Percentiles rank a stretch among this genome's conserved stretches.
Evolutionary conservation across 2,113 vertebrate genomes (phyloP).

Genomic region (Prunella fulvescens): DNA sequence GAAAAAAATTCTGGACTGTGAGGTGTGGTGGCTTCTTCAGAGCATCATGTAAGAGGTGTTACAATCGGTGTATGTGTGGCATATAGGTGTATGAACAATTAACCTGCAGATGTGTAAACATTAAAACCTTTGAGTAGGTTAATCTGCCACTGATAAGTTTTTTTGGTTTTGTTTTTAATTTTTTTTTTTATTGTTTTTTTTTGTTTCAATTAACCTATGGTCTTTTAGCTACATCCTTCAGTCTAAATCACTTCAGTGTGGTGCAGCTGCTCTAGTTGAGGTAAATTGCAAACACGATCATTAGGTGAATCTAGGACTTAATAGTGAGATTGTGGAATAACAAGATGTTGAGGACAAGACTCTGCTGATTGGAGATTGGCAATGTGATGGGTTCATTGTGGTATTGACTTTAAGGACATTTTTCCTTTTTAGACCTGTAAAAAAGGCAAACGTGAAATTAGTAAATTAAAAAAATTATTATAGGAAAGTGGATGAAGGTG

Average conservation of each 20-base stretch:
- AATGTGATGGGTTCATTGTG: not conserved
- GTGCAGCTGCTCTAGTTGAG: not conserved
- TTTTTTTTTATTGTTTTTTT: not conserved
- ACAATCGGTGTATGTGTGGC: rapidly evolving
- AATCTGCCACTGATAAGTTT: not conserved
- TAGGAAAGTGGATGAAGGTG: not conserved
- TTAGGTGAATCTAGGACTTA: not conserved
- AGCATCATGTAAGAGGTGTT: not conserved
- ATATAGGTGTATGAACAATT: not conserved
- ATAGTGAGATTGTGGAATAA: not conserved
- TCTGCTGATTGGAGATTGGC: too few relatives aligned
- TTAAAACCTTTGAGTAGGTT: not conserved
- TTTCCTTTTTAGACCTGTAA: not conserved
- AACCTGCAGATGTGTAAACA: not conserved
- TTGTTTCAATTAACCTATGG: not conserved
- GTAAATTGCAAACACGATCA: not conserved
- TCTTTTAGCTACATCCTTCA: not conserved
- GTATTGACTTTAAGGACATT: not conserved
- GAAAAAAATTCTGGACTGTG: not conserved
- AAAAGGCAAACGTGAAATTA: not conserved
- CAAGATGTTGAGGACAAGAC: not conserved
- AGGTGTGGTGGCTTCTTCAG: not conserved
- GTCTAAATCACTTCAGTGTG: not conserved
- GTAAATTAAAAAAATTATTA: not conserved
- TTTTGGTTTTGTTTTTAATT: not conserved